phyloP scores from a whole-genome alignment of 2,113 vertebrate genomes.

The western clawed frog (Xenopus tropicalis) region UCB_Xtro_10.0 CM004444.2:45295501-45296000 shows the following conservation, averaged over 20 bases:
- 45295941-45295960: no score
- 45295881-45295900: no score
- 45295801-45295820: background rate
- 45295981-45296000: no score
- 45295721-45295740: conserved; percentile 70
- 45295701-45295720: conserved; percentile 82
- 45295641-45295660: conserved; percentile 70
- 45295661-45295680: conserved; percentile 82
- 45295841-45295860: no score
- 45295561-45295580: background rate
- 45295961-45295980: no score
- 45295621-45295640: conserved; percentile 63
- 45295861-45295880: no score
- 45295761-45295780: background rate
- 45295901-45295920: no score
- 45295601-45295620: background rate
- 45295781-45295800: background rate
- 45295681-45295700: conserved; percentile 80
- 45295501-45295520: no score
- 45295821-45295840: background rate
- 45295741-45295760: conserved; percentile 47
- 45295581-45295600: background rate
- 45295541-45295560: background rate
- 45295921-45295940: no score
- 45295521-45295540: background rate